Evolutionary conservation across 2,797 vertebrate species (phyloP), one percentile per base, ranked within the genome.

Genomic region (Ambastaia sidthimunki): DNA sequence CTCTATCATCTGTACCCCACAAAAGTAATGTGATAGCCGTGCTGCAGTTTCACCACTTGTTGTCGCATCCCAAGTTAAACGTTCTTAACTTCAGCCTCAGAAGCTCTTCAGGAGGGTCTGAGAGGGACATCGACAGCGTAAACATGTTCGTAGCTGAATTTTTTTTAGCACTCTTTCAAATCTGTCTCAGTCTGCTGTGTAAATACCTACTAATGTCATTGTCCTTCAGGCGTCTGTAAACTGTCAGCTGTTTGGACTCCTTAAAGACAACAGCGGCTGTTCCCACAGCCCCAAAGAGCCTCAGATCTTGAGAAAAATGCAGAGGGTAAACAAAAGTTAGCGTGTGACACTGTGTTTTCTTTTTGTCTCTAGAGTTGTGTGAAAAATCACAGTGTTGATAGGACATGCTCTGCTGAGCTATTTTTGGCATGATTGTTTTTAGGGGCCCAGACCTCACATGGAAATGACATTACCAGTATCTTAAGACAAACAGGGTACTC

Each of bases 221-320:
- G 25, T 57, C 16, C 68, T 80, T 82, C 68, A 63, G 25, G 18
- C 16, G 15, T 76, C 62, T 70, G 76, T 76, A 83, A 70, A 12
- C 83, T 80, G 81, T 85, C 85, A 67, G 15, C 68, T 84, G 86
- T 87, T 89, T 84, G 72, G 73, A 62, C 68, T 79, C 52, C 77
- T 71, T 63, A 71, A 77, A 62, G 37, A 16, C 70, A 74, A 15
- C 47, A 41, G 76, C 31, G 4, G 28, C 4, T 21, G 15, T 82
- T 86, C 63, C 62, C 62, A 85, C 59, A 81, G 44, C 41, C 57
- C 77, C 7, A 15, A 50, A 75, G 70, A 18, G 15, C 21, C 52
- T 21, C 68, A 81, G 65, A 87, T 88, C 83, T 82, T 83, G 74
- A 82, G 85, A 81, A 83, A 82, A 84, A 76, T 44, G 69, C 55